phyloP scores from a whole-genome alignment of 2,113 vertebrate species.

The Sapajus apella region DNA sequence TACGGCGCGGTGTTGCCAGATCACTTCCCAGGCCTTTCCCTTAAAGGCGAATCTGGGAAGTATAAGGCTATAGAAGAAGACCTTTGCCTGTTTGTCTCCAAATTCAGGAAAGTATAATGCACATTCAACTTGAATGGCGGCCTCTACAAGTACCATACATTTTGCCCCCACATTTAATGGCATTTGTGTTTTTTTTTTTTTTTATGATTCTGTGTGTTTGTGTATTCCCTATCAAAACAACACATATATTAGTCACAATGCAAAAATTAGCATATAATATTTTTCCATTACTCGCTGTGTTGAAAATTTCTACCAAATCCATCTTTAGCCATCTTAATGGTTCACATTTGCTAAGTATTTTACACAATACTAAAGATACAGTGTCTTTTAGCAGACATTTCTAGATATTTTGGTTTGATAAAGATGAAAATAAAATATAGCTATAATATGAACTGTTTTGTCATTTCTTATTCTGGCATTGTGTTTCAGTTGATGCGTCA shows the following conservation, averaged over 20 bases:
- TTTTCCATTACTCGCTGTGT: neutral
- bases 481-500: neutral
- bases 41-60: no score
- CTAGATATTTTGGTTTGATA: neutral
- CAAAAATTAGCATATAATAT: neutral
- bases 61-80: no score
- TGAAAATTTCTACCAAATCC: neutral
- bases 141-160: neutral
- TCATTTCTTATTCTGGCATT: neutral
- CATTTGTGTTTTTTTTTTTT: neutral
- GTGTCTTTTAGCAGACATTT: neutral
- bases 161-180: neutral
- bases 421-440: constrained; percentile 30
- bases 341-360: neutral
- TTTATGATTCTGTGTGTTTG: no score
- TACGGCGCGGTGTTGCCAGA: no score
- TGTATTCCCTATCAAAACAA: neutral
- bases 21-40: no score
- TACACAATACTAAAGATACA: neutral
- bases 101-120: no score
- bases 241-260: neutral
- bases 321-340: neutral
- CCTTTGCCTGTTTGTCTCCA: no score
- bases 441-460: neutral
- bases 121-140: no score